Evolutionary conservation across 2,888 invertebrate genomes (phyloP).

Genomic region (Amiota minor): DNA sequence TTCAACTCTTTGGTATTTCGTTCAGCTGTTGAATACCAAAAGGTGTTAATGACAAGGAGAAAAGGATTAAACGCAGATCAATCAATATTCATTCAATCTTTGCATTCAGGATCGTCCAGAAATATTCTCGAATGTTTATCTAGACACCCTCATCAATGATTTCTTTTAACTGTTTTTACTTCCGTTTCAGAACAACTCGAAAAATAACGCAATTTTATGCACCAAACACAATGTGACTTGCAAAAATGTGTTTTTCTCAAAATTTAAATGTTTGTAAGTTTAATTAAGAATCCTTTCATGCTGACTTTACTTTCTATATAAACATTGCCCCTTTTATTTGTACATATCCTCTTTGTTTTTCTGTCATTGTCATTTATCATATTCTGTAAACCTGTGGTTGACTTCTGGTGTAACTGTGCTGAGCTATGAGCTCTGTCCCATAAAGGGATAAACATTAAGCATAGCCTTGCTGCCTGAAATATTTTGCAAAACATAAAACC

Average conservation of each 20-base stretch:
- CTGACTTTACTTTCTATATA: neutral
- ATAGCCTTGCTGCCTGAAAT: slow-evolving; percentile 7
- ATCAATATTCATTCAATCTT: neutral
- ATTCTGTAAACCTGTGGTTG: slow-evolving; percentile 9
- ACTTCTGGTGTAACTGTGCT: neutral
- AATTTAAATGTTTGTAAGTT: neutral
- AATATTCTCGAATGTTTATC: neutral
- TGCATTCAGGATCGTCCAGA: neutral
- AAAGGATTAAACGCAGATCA: slow-evolving; percentile 16
- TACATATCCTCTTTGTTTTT: slow-evolving; percentile 3
- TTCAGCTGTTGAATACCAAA: slow-evolving; percentile 20
- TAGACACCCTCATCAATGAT: neutral
- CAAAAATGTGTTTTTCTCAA: neutral
- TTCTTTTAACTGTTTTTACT: too few relatives aligned
- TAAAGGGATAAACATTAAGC: slow-evolving; percentile 20
- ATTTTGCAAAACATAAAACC: neutral
- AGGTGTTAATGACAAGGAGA: slow-evolving; percentile 15
- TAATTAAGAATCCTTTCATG: neutral
- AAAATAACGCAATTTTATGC: slow-evolving; percentile 22
- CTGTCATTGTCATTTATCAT: neutral
- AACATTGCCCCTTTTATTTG: neutral
- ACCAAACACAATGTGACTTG: slow-evolving; percentile 4
- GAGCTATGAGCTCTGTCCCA: slow-evolving; percentile 24
- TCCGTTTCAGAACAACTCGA: neutral
- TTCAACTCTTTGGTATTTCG: neutral